Evolutionary conservation across 2,888 invertebrate genomes (phyloP), one percentile per base, ranked within the genome.

Genomic region (Microdon myrmicae): DNA sequence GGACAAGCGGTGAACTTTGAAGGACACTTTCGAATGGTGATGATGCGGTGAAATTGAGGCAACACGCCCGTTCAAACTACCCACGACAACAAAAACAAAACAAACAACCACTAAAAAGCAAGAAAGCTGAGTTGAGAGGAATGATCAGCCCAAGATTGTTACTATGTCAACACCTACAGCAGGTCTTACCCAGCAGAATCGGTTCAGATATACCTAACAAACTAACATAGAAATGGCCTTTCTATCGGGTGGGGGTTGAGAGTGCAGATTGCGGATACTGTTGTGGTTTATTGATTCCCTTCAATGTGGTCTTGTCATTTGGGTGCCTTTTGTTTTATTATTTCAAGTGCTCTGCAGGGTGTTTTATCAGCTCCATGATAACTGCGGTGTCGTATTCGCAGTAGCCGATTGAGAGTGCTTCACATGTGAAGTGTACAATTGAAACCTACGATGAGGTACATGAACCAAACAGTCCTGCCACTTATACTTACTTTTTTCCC

Each of bases 101-200:
- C n/a, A 22, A 25, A 39, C 25, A 20, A 44, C 29, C 13, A 39
- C 31, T 19, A 29, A 29, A 23, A 31, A n/a, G n/a, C 38, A 28
- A 47, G 20, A 41, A 47, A 58, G 53, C 58, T 64, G 43, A 47
- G 51, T 58, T 64, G 47, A 64, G 64, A 58, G 58, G 58, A 64
- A 64, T 64, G 64, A 64, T 58, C 64, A 51, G 58, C 51, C 64
- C 58, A 64, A 64, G 64, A 64, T 58, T 58, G 45, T 64, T 47
- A 35, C 58, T 53, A 53, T 47, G 64, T 53, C 51, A n/a, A n/a
- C n/a, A 53, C 64, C 64, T 51, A 53, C 51, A 53, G 31, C 29
- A 43, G 41, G 56, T 39, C 43, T 53, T 47, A 58, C 51, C 56
- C 32, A 38, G 22, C 23, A 20, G 32, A 43, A 43, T 31, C 22